A percentile compares a stretch with the other conserved stretches of the same genome.
Conservation (phyloP, 1,140 invertebrate genomes). For the Cephus cinctus region DNA sequence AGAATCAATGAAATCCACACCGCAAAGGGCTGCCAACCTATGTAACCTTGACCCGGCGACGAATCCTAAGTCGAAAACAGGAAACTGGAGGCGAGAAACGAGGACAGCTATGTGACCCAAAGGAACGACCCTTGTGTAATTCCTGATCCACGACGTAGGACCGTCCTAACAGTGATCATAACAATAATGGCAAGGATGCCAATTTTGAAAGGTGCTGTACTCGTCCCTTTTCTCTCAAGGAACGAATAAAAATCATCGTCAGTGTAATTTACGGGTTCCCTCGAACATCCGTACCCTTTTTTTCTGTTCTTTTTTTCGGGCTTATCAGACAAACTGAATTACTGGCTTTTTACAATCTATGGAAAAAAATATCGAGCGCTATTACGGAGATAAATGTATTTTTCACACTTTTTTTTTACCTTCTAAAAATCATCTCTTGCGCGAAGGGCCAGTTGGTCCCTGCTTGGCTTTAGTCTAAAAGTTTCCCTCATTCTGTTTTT, state of each 20-base stretch:
- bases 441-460: constrained; percentile 36
- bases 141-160: too few species aligned
- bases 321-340: neutral
- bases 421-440: constrained; percentile 55
- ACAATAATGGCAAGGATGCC: too few species aligned
- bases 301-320: neutral
- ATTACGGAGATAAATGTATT: neutral
- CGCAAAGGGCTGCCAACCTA: too few species aligned
- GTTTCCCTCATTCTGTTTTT: constrained; percentile 33
- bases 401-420: constrained; percentile 27
- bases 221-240: too few species aligned
- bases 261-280: too few species aligned
- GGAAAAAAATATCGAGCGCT: neutral
- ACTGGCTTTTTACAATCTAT: neutral
- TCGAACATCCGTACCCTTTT: neutral
- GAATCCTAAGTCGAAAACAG: constrained; percentile 10
- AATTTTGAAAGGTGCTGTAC: too few species aligned
- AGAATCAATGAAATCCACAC: constrained; percentile 29
- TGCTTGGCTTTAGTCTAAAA: constrained; percentile 22
- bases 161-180: too few species aligned
- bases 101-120: too few species aligned
- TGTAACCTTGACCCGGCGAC: too few species aligned
- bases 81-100: constrained; percentile 8
- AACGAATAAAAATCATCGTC: too few species aligned
- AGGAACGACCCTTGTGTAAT: too few species aligned